Base-by-base conservation (phyloP, 92 coral and sea anemone species). In the Heteractis magnifica region DNA sequence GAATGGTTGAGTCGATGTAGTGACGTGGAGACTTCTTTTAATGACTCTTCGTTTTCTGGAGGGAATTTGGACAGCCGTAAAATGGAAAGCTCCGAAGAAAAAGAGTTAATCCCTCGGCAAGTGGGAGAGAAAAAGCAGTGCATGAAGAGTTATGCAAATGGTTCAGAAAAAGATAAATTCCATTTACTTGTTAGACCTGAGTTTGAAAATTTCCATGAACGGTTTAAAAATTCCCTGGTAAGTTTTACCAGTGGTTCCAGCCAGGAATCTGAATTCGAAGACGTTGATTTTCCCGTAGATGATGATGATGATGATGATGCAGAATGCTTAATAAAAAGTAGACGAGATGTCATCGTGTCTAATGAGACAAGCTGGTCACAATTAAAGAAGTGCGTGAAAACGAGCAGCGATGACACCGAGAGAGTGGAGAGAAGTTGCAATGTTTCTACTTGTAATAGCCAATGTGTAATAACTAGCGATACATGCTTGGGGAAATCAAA, bases 1-100 rank as follows among this genome's bases (percentile, higher is more conserved):
- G 48, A 68, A 13, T 68, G 73, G 73, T 11, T 21, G 73, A 26
- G 48, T 68, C 73, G 73, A 68, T 68, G 73, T 68, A 68, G 16
- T 68, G 14, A 26, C 5, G 73, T 26, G 73, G 73, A 68, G 73
- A 14, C 16, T 4, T 68, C 73, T 10, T 68, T 68, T 11, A 15
- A 68, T 48, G 73, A 68, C 1, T 68, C 73, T 68, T 20, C 73
- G 19, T 26, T 68, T 21, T 68, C 73, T 23, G 49, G 11, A 4
- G 15, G 23, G 50, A 15, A 26, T 19, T 20, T 20, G 72, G 72
- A 65, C 26, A 20, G 26, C 6, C 8, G 19, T 1, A 26, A 65
- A 68, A 68, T 26, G 26, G 70, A n/a, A 62, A 62, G 11, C 23
- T 7, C 10, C 50, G 14, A 68, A 18, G 70, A 62, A 62, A 18